Base-by-base conservation (phyloP, 1,140 invertebrate genomes). In the Pogonus chalceus region DNA sequence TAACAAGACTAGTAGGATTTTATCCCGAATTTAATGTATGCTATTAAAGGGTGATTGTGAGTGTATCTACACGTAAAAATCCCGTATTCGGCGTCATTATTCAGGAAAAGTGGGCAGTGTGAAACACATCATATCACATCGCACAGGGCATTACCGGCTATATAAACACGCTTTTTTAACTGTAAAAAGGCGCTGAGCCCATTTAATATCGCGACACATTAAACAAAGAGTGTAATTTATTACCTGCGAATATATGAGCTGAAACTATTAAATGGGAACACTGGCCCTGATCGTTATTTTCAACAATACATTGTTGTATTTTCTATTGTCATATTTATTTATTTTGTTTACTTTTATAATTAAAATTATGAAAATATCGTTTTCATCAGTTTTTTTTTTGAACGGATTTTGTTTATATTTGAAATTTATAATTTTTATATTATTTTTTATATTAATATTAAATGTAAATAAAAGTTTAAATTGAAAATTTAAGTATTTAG, bases 161-260 rank as follows among this genome's bases (percentile, higher is more conserved):
- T 43, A 12, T 43, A 43, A 43, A 43, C 37, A 43, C 18, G 18
- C 7, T 16, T 7, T 43, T 43, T 9, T 43, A 9, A 43, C 9
- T 18, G 18, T 43, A 43, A 12, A 18, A 43, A 31, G 14, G 18
- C 37, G 18, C 37, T 10, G 9, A 43, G 18, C 37, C 37, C 37
- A 43, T 43, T 43, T 43, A 43, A 16, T 43, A 43, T 43, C 37
- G 7, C 37, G 37, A 43, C 37, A 43, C 37, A 43, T 43, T 43
- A 43, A 43, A 43, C 37, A 43, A 43, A 43, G 37, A 43, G 37
- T 43, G 18, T 18, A 43, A 43, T 43, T 43, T 43, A 43, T 43
- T 43, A 43, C 9, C 37, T 43, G 37, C 37, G 37, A 43, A 43
- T 43, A 43, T 43, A 43, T 18, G 37, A 18, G 18, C 18, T 9